Evolutionary conservation across 2,113 vertebrate genomes (phyloP).

Genomic region (Leuciscus idus): DNA sequence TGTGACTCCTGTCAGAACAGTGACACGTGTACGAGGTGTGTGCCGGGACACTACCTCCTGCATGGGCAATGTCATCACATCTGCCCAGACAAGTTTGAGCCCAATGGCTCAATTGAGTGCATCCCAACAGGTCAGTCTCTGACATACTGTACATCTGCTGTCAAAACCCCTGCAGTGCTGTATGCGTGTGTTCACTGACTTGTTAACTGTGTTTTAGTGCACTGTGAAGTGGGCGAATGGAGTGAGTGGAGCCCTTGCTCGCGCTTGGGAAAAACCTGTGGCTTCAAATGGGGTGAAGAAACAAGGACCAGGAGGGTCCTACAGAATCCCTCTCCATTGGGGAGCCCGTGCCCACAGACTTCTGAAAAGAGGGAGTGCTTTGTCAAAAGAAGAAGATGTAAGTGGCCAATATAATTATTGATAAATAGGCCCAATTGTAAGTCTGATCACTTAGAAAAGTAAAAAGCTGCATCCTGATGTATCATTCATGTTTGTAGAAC

Average conservation of each 20-base stretch:
- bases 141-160: not conserved
- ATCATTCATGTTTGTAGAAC: not conserved
- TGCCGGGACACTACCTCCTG: constrained; percentile 88
- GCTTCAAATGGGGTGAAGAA: constrained; percentile 92
- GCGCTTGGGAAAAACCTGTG: constrained; percentile 89
- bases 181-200: constrained; percentile 27
- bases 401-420: constrained; percentile 59
- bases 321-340: constrained; percentile 84
- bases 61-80: constrained; percentile 89
- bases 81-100: constrained; percentile 91
- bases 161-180: constrained; percentile 24
- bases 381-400: constrained; percentile 91
- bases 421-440: not conserved
- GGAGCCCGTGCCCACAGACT: constrained; percentile 84
- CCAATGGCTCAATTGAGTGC: constrained; percentile 93
- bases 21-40: constrained; percentile 92
- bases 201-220: constrained; percentile 79
- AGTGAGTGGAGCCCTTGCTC: constrained; percentile 89
- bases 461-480: not conserved
- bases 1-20: constrained; percentile 93
- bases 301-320: constrained; percentile 86
- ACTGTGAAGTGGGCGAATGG: constrained; percentile 92
- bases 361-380: constrained; percentile 89
- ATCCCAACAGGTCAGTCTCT: constrained; percentile 80
- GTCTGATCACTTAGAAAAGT: constrained; percentile 14